phyloP scores from a whole-genome alignment of 2,888 invertebrate species.

The Pheosia tremula region DNA sequence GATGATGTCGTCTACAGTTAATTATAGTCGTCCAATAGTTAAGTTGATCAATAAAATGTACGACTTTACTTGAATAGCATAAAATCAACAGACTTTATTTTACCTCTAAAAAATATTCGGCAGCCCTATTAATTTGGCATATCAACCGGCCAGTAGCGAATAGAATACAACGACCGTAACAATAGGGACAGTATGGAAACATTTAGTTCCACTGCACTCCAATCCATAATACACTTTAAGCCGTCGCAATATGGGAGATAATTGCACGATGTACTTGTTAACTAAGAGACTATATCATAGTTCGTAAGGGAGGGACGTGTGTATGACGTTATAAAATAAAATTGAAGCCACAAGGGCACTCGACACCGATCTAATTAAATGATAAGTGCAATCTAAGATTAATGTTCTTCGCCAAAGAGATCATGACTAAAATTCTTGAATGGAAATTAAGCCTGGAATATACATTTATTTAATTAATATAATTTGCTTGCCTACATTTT shows the following conservation, averaged over 20 bases:
- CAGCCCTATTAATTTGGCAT: conserved; percentile 74
- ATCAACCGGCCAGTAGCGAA: conserved; percentile 70
- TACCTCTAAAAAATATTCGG: conserved; percentile 5
- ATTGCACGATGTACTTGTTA: conserved; percentile 22
- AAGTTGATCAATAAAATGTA: too few species aligned
- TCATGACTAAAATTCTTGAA: conserved; percentile 59
- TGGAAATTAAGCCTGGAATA: conserved; percentile 31
- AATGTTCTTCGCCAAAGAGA: conserved; percentile 70
- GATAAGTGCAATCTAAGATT: conserved; percentile 81
- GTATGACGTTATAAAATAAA: conserved; percentile 84
- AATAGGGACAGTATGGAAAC: conserved; percentile 59
- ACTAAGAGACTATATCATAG: conserved; percentile 43
- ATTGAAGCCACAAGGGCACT: conserved; percentile 79
- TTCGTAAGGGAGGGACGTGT: conserved; percentile 77
- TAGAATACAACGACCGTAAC: conserved; percentile 64
- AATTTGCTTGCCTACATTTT: conserved; percentile 6
- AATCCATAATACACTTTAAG: conserved; percentile 48
- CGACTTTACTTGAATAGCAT: too few species aligned
- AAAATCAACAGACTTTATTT: too few species aligned
- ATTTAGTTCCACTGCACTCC: conserved; percentile 27
- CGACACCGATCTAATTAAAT: conserved; percentile 82
- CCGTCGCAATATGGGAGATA: conserved; percentile 14
- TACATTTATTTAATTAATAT: conserved; percentile 23
- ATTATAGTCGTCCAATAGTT: too few species aligned
- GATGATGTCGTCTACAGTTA: too few species aligned